Percentiles rank a stretch among this genome's conserved stretches.
phyloP scores from a whole-genome alignment of 2,888 invertebrate genomes.

The Lasioglossum morio region DNA sequence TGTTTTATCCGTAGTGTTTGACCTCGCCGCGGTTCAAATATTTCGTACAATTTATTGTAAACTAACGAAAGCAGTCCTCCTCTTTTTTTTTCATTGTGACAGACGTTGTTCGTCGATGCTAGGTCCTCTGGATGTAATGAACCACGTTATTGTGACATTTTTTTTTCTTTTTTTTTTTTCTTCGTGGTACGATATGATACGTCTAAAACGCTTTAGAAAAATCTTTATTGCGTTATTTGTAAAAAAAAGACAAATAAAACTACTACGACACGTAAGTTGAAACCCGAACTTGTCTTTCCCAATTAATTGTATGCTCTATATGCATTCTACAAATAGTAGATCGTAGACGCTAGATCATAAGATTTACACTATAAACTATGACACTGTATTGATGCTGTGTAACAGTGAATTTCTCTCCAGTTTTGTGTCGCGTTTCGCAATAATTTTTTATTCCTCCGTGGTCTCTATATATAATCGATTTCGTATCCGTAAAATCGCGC shows the following conservation, averaged over 20 bases:
- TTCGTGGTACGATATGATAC: constrained; percentile 58
- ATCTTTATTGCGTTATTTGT: constrained; percentile 73
- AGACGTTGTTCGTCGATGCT: constrained; percentile 8
- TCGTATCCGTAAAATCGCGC: background rate
- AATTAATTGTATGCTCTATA: constrained; percentile 10
- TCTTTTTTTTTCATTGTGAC: constrained; percentile 4
- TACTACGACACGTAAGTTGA: constrained; percentile 59
- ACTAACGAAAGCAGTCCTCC: constrained; percentile 9
- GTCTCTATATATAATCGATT: background rate
- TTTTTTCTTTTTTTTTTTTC: constrained; percentile 21
- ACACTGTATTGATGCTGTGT: background rate
- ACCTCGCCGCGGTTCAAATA: constrained; percentile 18
- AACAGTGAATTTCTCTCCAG: background rate
- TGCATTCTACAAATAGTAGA: background rate
- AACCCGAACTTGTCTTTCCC: constrained; percentile 39
- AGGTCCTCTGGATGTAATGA: constrained; percentile 28
- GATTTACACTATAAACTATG: background rate
- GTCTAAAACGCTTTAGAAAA: constrained; percentile 70
- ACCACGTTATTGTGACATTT: constrained; percentile 23
- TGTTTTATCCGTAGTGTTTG: constrained; percentile 41
- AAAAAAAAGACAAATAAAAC: constrained; percentile 69
- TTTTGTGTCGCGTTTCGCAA: background rate
- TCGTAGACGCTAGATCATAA: background rate
- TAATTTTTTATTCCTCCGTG: background rate
- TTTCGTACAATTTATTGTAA: constrained; percentile 37